phyloP scores from a whole-genome alignment of 2,113 vertebrate species.

The Aegotheles bennettii region DNA sequence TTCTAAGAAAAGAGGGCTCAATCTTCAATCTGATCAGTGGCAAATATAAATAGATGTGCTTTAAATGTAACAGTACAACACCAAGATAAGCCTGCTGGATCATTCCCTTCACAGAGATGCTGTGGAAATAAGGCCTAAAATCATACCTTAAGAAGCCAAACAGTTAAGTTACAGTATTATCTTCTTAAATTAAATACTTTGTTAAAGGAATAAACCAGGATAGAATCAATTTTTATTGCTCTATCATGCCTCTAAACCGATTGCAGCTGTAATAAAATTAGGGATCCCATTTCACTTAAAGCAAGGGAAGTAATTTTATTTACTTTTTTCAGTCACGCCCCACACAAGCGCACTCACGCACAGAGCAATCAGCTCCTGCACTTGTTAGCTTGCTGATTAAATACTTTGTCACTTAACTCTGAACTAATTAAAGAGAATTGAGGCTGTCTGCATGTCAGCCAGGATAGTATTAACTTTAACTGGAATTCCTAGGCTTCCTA shows the following conservation, averaged over 20 bases:
- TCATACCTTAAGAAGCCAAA: neutral
- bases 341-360: neutral
- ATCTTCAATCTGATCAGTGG: neutral
- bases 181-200: constrained; percentile 14
- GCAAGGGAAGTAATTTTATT: constrained; percentile 72
- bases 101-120: neutral
- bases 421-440: constrained; percentile 77
- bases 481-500: neutral
- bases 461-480: constrained; percentile 51
- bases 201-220: constrained; percentile 50
- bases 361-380: constrained; percentile 61
- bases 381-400: constrained; percentile 77
- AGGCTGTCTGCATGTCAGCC: constrained; percentile 52
- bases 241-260: constrained; percentile 53
- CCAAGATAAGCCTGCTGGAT: neutral
- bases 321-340: constrained; percentile 56
- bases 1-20: constrained; percentile 2
- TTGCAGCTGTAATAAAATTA: constrained; percentile 70
- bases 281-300: constrained; percentile 63
- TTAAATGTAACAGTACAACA: neutral
- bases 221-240: constrained; percentile 70
- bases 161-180: constrained; percentile 31
- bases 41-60: neutral
- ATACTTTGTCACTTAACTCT: constrained; percentile 72
- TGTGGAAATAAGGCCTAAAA: neutral